These are phyloP conservation scores for Petrophora chlorosata DNA, from an alignment of 2,888 invertebrate species.

Conservation along the genomic window DNA sequence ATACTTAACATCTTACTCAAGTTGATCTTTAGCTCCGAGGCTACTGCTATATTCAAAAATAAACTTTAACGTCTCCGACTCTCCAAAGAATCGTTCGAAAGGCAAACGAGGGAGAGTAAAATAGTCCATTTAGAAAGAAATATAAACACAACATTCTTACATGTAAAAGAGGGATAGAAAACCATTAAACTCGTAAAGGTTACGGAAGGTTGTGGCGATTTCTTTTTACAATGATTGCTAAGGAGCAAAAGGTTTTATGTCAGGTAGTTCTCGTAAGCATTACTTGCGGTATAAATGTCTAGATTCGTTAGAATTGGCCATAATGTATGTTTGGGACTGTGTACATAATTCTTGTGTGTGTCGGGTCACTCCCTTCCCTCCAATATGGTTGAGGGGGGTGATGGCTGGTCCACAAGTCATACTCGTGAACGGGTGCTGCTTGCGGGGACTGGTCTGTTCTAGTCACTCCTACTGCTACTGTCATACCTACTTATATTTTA, in stretches of 20 bases:
- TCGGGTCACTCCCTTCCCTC: too few species aligned
- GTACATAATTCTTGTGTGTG: too few species aligned
- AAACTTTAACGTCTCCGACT: constrained; percentile 11
- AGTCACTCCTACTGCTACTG: too few species aligned
- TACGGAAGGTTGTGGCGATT: constrained; percentile 15
- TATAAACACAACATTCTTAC: background rate
- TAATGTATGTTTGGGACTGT: background rate
- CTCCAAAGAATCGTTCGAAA: constrained; percentile 7
- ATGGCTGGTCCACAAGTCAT: too few species aligned
- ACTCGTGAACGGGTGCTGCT: too few species aligned
- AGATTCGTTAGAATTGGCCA: background rate
- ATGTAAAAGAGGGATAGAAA: constrained; percentile 14
- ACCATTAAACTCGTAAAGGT: constrained; percentile 12
- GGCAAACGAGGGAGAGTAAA: constrained; percentile 31
- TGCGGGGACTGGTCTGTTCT: too few species aligned
- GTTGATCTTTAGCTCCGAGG: background rate
- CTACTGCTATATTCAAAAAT: constrained; percentile 1
- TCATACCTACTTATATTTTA: too few species aligned
- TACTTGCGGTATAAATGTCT: constrained; percentile 4
- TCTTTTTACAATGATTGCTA: constrained; percentile 20
- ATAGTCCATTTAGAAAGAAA: constrained; percentile 31
- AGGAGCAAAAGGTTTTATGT: constrained; percentile 2
- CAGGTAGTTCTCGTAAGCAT: constrained; percentile 4
- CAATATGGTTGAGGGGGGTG: too few species aligned
- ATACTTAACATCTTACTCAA: background rate